Base-by-base conservation (phyloP, 1,140 invertebrate species). In the Halictus rubicundus region DNA sequence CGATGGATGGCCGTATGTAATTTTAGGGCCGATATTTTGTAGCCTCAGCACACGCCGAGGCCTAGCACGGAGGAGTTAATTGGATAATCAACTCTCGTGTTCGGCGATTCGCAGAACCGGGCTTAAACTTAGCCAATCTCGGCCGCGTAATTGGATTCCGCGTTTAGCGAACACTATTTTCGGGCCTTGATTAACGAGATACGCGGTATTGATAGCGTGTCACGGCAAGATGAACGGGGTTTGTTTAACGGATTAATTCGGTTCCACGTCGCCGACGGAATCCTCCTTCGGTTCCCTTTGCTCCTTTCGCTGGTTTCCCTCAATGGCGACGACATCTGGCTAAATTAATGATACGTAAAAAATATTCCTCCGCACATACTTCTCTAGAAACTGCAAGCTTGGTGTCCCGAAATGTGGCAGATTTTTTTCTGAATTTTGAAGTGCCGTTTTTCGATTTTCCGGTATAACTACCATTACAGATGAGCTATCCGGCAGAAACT, bases 141-240 rank as follows among this genome's bases (percentile, higher is more conserved):
- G 9, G 7, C 21, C n/a, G 2, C 21, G 46, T 54, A 75, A 80
- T 80, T 61, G 64, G 78, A 54, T 79, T 74, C 63, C 42, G 49
- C 69, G 63, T 79, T 68, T 74, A 79, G 49, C n/a, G 10, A 60
- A 37, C 49, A n/a, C 66, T 32, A 14, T 59, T 16, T 12, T 16
- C 19, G 0, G n/a, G 32, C 1, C 0, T 37, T 39, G 19, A 68
- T 74, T 80, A 74, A 74, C 54, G 54, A 57, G 54, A n/a, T 8
- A n/a, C 54, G n/a, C 54, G n/a, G 54, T 57, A 57, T 57, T 57
- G n/a, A 57, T 57, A 57, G 54, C 19, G 54, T n/a, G 54, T 57
- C 54, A n/a, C 8, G 54, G 54, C 6, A n/a, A 57, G 54, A 57
- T n/a, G 54, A n/a, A 57, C 6, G 54, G 21, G 21, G 54, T 57